Evolutionary conservation across 2,797 vertebrate species (phyloP), one percentile per base, ranked within the genome.

Genomic region (Ceryle rudis): DNA sequence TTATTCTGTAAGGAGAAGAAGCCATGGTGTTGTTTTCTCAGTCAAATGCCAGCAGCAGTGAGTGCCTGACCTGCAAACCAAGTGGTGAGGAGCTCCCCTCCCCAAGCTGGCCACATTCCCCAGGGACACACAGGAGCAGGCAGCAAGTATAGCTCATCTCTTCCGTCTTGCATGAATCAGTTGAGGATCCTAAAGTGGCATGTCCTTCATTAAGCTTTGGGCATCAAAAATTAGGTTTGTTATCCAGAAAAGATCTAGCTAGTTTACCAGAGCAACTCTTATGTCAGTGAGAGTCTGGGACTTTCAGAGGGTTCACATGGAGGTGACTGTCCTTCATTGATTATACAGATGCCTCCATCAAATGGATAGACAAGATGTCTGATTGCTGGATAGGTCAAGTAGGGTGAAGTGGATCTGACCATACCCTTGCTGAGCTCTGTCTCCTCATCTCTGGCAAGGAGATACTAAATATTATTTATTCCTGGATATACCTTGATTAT

Each of bases 21-120:
- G 35, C 23, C 13, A 5, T 11, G 5, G n/a, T 35, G 44, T 6
- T 91, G 33, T 19, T 87, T 60, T 47, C 26, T 37, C 33, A 52
- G 54, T 14, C 31, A 80, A 70, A 31, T 3, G 21, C 25, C 47
- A 26, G 52, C 16, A 51, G 41, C 51, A 26, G 8, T 25, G 18
- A 33, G n/a, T 6, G 20, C 19, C 28, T 22, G 29, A 19, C 62
- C 39, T n/a, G 39, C 44, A 37, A 31, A 64, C 7, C n/a, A n/a
- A 55, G n/a, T 0, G 0, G 57, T 25, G 60, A 71, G 42, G 37
- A 62, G 1, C 9, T 81, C 42, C 61, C 25, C 4, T 72, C 4
- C 42, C 21, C n/a, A 35, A 2, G 11, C 6, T 14, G 25, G 14
- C 6, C 6, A 6, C 28, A 5, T 14, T 57, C 52, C 29, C 33